Conservation (phyloP, 2,888 invertebrate genomes). For the Aromia moschata region DNA sequence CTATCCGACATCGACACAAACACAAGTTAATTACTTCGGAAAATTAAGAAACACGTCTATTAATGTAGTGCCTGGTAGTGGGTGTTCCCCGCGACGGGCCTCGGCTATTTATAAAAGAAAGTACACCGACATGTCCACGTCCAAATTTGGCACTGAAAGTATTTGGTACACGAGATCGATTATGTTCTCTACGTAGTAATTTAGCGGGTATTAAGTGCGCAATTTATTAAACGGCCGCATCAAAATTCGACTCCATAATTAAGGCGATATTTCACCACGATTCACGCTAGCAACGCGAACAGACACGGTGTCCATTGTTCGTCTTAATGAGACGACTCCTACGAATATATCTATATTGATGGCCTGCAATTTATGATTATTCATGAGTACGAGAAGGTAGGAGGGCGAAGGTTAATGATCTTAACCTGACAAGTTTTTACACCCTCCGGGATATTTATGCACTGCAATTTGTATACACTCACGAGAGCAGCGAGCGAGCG, state of each 20-base stretch:
- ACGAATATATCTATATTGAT: constrained; percentile 44
- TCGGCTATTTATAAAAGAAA: constrained; percentile 10
- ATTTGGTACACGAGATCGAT: constrained; percentile 1
- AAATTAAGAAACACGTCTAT: too few relatives aligned
- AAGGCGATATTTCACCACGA: constrained; percentile 38
- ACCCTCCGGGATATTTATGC: constrained; percentile 47
- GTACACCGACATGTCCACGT: neutral
- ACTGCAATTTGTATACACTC: constrained; percentile 37
- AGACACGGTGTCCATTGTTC: constrained; percentile 45
- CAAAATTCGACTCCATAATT: constrained; percentile 28
- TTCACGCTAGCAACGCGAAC: constrained; percentile 35
- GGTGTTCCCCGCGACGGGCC: neutral
- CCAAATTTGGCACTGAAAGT: neutral
- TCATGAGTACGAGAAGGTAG: constrained; percentile 46
- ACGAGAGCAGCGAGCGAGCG: too few relatives aligned
- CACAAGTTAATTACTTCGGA: neutral
- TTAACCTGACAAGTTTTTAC: constrained; percentile 51
- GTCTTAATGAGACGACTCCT: constrained; percentile 44
- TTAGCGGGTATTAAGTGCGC: neutral
- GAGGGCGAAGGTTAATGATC: constrained; percentile 53
- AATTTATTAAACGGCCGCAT: constrained; percentile 8
- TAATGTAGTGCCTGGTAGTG: neutral
- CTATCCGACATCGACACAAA: neutral
- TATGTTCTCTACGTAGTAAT: constrained; percentile 11
- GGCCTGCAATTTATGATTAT: constrained; percentile 50